Evolutionary conservation across 2,888 invertebrate genomes (phyloP), one percentile per base, ranked within the genome.

Genomic region (Andrena marginata): DNA sequence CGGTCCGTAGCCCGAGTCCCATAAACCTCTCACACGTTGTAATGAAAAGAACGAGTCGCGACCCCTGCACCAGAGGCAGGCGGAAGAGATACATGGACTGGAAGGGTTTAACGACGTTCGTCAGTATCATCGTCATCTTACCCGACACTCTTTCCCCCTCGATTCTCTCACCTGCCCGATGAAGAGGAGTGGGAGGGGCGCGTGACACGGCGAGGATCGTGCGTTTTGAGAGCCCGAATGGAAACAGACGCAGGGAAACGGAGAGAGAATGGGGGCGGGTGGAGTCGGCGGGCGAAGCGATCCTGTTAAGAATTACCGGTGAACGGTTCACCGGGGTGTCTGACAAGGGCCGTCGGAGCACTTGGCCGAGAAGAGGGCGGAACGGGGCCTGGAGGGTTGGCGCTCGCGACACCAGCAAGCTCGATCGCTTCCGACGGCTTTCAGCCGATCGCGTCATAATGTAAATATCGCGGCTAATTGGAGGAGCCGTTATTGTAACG

Each of bases 381-480:
- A 54, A 80, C 72, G 51, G 48, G 35, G 70, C 49, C 13, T 80
- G 33, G 80, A 80, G 80, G 70, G 76, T 75, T 80, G 42, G 42
- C 42, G 70, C 69, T 72, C 20, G 63, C 76, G 84, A 75, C 67
- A 51, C 51, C 42, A 51, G 48, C 77, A 80, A 71, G 77, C 87
- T 80, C 78, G 86, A 92, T 92, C 90, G 88, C 80, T 76, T 87
- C 83, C 86, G 80, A 88, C 84, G 90, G 86, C 88, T 91, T 89
- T 79, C 80, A 87, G 75, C 83, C 84, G 87, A 87, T 87, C 81
- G 85, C 85, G 82, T 81, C 82, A 91, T 92, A 93, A 93, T 92
- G 92, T 92, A 94, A 93, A 94, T 93, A 92, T 92, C 92, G 91
- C 90, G 90, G 92, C 93, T 94, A 94, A 94, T 94, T 94, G 93